Percentiles rank a stretch among this genome's conserved stretches.
phyloP scores from a whole-genome alignment of 2,888 invertebrate species.

The Acrocyrtus sp. region DNA sequence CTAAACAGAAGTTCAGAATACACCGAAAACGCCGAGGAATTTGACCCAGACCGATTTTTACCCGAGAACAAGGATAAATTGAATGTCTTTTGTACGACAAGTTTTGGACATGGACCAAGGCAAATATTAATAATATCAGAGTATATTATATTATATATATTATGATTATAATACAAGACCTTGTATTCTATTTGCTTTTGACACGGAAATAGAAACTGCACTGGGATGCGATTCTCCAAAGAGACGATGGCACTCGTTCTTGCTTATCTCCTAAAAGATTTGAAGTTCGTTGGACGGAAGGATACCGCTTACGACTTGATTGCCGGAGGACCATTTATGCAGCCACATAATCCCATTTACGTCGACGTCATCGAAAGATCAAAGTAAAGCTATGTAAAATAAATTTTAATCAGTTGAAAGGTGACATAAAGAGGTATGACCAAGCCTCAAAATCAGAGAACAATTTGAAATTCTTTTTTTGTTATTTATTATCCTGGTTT shows the following conservation, averaged over 20 bases:
- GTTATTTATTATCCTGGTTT: constrained; percentile 35
- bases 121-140: background rate
- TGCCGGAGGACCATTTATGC: constrained; percentile 34
- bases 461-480: background rate
- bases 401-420: background rate
- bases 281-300: constrained; percentile 29
- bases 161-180: no score
- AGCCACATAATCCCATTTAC: constrained; percentile 32
- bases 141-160: no score
- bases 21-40: constrained; percentile 51
- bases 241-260: constrained; percentile 32
- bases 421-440: no score
- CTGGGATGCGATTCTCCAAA: constrained; percentile 35
- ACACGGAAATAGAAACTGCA: constrained; percentile 27
- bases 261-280: constrained; percentile 14
- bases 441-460: background rate
- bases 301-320: constrained; percentile 20
- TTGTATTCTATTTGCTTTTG: background rate
- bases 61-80: constrained; percentile 54
- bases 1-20: constrained; percentile 49
- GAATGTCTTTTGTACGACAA: constrained; percentile 43
- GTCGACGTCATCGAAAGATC: constrained; percentile 16
- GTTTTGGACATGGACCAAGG: constrained; percentile 49
- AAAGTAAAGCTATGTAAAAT: no score
- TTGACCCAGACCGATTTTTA: constrained; percentile 57